Evolutionary conservation across 2,888 invertebrate genomes (phyloP), one percentile per base, ranked within the genome.

Genomic region (Apamea crenata): DNA sequence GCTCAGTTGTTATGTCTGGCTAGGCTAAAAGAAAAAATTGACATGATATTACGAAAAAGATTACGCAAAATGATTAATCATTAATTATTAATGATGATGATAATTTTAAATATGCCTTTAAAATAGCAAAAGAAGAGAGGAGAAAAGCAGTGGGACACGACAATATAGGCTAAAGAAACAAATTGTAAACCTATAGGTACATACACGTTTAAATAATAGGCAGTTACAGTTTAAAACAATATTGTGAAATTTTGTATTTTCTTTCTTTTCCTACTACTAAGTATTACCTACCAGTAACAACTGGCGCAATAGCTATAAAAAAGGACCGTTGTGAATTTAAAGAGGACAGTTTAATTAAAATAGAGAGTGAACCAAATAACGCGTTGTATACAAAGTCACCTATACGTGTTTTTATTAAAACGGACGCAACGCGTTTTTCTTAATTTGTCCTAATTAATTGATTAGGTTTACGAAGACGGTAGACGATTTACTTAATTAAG

Each of bases 401-500:
- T 36, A 36, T 50, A 53, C 44, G 63, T 47, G 56, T 82, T 59
- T 63, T 32, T 50, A 65, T 69, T 65, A 29, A 56, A 81, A 56
- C 63, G 44, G 21, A 44, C 59, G 32, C 63, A 36, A n/a, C 47
- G 40, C 77, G 53, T 76, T 77, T 69, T 76, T 76, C 69, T 82
- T 50, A 21, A 76, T 81, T 77, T 65, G 69, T 65, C 10, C 50
- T 82, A 59, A 82, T 77, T 53, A 59, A 70, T 77, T 71, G 53
- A 66, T 77, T 47, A 47, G 14, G 40, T 70, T n/a, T n/a, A n/a
- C n/a, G n/a, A n/a, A n/a, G n/a, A n/a, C n/a, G n/a, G n/a, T n/a
- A n/a, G n/a, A 61, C 63, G 32, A 81, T 77, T 82, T 25, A 44
- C n/a, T 70, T 82, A 82, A 82, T 82, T 44, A 69, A 40, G 25